A percentile compares a stretch with the other conserved stretches of the same genome.
Conservation (phyloP, 1,140 invertebrate genomes). For the Arion vulgaris region DNA sequence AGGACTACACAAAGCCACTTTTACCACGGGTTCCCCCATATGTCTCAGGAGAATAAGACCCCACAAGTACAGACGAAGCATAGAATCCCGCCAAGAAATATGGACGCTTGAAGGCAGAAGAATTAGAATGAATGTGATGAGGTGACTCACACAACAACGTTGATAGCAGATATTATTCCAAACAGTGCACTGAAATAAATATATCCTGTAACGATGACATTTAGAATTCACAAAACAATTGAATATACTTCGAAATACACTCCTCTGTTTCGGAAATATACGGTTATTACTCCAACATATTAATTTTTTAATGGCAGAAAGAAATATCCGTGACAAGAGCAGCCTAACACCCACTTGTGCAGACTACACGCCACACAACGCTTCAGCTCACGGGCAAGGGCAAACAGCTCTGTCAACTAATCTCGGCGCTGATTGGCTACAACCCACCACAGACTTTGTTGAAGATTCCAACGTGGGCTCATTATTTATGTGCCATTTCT, state of each 20-base stretch:
- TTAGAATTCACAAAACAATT: not conserved
- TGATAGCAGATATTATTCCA: constrained; percentile 1
- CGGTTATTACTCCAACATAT: not conserved
- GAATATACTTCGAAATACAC: not conserved
- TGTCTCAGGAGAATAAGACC: constrained; percentile 2
- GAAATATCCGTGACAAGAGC: constrained; percentile 44
- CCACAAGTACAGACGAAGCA: constrained; percentile 10
- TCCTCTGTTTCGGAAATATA: not conserved
- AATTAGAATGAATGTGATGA: not conserved
- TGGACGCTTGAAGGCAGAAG: not conserved
- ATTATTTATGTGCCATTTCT: constrained; percentile 28
- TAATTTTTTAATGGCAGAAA: not conserved
- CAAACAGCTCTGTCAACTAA: constrained; percentile 67
- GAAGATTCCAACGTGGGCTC: constrained; percentile 27
- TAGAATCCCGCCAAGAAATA: constrained; percentile 28
- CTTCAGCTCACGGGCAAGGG: constrained; percentile 43
- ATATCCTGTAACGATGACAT: constrained; percentile 22
- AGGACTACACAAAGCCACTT: constrained; percentile 37
- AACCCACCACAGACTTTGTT: not conserved
- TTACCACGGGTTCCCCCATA: constrained; percentile 27
- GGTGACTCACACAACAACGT: constrained; percentile 14
- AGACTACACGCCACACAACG: constrained; percentile 43
- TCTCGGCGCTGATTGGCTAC: constrained; percentile 56
- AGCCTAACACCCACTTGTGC: constrained; percentile 53
- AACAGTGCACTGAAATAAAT: not conserved